A percentile compares a stretch with the other conserved stretches of the same genome.
Evolutionary conservation across 2,888 invertebrate species (phyloP).

Genomic region (Tinea trinotella): DNA sequence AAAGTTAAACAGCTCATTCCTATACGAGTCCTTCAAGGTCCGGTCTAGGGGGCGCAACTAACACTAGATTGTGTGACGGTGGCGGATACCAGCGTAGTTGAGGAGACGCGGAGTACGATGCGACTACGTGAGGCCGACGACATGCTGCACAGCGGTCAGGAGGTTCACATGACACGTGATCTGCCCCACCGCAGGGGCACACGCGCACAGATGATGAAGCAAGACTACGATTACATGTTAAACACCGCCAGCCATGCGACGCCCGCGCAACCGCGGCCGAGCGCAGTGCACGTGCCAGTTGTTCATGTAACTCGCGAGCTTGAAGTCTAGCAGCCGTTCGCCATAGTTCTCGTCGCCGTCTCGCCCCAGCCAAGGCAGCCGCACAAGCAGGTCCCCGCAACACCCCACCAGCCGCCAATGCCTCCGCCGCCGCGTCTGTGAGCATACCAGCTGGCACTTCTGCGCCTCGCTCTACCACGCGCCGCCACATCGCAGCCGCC

Average conservation of each 20-base stretch:
- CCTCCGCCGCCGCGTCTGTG: not conserved
- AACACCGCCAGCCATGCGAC: slow-evolving; percentile 38
- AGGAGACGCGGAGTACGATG: not conserved
- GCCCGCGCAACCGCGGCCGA: slow-evolving; percentile 21
- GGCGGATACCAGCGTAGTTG: not conserved
- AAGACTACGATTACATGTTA: no score
- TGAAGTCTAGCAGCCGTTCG: slow-evolving; percentile 20
- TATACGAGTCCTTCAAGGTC: slow-evolving; percentile 55
- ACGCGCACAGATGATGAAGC: no score
- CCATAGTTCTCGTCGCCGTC: slow-evolving; percentile 24
- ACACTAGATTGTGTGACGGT: slow-evolving; percentile 29
- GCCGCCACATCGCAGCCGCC: slow-evolving; percentile 42
- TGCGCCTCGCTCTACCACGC: slow-evolving; percentile 25
- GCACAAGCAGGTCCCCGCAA: not conserved
- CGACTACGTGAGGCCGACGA: slow-evolving; percentile 29
- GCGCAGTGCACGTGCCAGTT: slow-evolving; percentile 32
- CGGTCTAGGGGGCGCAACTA: slow-evolving; percentile 54
- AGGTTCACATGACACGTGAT: slow-evolving; percentile 44
- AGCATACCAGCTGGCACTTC: slow-evolving; percentile 24
- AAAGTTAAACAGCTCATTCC: not conserved
- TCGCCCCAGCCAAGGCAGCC: slow-evolving; percentile 27
- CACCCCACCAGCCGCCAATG: slow-evolving; percentile 19
- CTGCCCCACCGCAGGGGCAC: slow-evolving; percentile 23
- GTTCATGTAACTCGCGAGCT: slow-evolving; percentile 24
- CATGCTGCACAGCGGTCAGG: slow-evolving; percentile 49